Conservation (phyloP, 2,797 vertebrate species). For the Carapus acus region DNA sequence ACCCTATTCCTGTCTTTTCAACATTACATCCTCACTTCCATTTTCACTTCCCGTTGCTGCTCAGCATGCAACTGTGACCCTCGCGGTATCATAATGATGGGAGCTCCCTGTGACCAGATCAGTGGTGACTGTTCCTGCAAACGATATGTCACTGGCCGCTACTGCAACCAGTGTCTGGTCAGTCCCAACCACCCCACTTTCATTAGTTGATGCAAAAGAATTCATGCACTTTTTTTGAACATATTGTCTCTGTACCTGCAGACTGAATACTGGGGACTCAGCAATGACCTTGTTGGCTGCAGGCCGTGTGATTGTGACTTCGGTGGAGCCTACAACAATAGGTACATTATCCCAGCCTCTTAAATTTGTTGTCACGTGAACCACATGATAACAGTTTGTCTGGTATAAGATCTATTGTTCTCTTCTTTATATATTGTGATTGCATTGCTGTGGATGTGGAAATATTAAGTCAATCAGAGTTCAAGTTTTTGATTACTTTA, state of each 20-base stretch:
- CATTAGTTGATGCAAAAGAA: not conserved
- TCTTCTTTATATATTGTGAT: too few species aligned
- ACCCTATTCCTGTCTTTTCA: too few species aligned
- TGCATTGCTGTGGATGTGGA: not conserved
- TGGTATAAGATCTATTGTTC: too few species aligned
- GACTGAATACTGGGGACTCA: constrained; percentile 87
- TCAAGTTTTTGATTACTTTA: not conserved
- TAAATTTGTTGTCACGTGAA: too few species aligned
- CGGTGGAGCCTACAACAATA: constrained; percentile 80
- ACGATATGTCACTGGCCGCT: constrained; percentile 78
- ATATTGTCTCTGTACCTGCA: constrained; percentile 48
- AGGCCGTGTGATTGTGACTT: constrained; percentile 83
- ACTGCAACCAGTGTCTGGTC: constrained; percentile 84
- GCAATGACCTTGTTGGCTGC: constrained; percentile 78
- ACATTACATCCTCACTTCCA: too few species aligned
- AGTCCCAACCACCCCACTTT: constrained; percentile 38
- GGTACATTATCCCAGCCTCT: constrained; percentile 52
- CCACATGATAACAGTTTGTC: too few species aligned
- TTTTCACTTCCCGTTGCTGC: too few species aligned
- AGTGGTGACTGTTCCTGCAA: constrained; percentile 87
- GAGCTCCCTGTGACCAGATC: constrained; percentile 78
- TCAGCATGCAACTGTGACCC: constrained; percentile 84
- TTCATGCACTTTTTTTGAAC: too few species aligned
- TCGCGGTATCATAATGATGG: constrained; percentile 71
- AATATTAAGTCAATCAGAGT: too few species aligned